These are phyloP conservation scores for Anthopleura sola DNA, from an alignment of 64 coral and sea anemone species.

Conservation along the genomic window DNA sequence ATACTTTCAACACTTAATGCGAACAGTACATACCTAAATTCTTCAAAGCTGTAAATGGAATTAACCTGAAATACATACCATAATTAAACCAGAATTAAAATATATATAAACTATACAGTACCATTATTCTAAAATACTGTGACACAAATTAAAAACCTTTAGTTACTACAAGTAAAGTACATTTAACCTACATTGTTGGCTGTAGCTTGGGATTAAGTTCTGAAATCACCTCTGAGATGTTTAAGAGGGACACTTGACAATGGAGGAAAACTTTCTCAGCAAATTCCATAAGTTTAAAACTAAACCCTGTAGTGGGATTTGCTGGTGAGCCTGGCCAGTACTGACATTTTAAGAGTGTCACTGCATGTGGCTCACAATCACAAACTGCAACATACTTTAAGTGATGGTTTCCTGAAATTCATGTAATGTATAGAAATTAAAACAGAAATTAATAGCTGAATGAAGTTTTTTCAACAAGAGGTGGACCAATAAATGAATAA, in stretches of 20 bases:
- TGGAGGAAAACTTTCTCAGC: slow-evolving; percentile 55
- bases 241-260: too few species aligned
- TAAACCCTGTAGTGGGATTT: too few species aligned
- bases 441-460: not conserved
- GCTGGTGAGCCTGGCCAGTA: slow-evolving; percentile 76
- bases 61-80: slow-evolving; percentile 13
- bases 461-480: too few species aligned
- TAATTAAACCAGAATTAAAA: not conserved
- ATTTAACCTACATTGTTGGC: slow-evolving; percentile 45
- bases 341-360: slow-evolving; percentile 40
- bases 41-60: slow-evolving; percentile 47
- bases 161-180: not conserved
- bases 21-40: slow-evolving; percentile 36
- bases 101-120: too few species aligned
- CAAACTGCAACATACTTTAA: slow-evolving; percentile 56
- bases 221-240: too few species aligned
- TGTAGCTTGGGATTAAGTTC: slow-evolving; percentile 36
- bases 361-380: too few species aligned
- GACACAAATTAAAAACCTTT: too few species aligned
- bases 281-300: slow-evolving; percentile 68
- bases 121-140: too few species aligned
- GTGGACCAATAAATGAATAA: too few species aligned
- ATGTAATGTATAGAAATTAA: not conserved
- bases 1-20: too few species aligned
- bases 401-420: slow-evolving; percentile 53